These are phyloP conservation scores for Pseudorhombus dupliciocellatus DNA, from an alignment of 2,113 vertebrate genomes.

Conservation along the genomic window DNA sequence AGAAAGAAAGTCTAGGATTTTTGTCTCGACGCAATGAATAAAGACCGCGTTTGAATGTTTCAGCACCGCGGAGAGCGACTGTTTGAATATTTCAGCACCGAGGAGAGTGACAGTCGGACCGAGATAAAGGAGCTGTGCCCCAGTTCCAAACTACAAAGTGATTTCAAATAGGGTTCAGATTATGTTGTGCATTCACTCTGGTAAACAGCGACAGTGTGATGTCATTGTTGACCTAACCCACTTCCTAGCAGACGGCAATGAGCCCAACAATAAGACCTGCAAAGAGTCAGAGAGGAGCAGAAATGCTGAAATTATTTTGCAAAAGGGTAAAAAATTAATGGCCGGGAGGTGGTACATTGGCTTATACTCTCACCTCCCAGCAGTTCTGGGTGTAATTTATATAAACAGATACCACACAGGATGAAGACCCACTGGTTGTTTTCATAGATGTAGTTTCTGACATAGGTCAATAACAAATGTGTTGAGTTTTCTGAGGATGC, in stretches of 20 bases:
- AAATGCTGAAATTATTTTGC: too few species aligned
- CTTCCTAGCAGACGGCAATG: not conserved
- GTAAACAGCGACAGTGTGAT: constrained; percentile 11
- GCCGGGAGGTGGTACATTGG: not conserved
- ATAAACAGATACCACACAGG: too few species aligned
- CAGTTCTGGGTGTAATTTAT: not conserved
- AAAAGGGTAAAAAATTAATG: not conserved
- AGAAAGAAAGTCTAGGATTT: constrained; percentile 6
- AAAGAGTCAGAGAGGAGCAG: not conserved
- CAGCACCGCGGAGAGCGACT: constrained; percentile 13
- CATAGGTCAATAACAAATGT: too few species aligned
- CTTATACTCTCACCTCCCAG: not conserved
- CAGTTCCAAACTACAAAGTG: constrained; percentile 35
- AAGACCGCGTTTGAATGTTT: constrained; percentile 45
- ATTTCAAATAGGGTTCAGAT: constrained; percentile 23
- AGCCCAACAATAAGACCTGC: not conserved
- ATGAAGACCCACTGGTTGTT: too few species aligned
- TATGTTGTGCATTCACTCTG: not conserved
- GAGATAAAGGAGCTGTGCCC: constrained; percentile 24
- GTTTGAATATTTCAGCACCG: constrained; percentile 54
- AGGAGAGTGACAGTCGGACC: not conserved
- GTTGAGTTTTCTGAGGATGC: too few species aligned
- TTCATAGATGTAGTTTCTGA: too few species aligned
- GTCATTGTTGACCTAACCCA: constrained; percentile 22
- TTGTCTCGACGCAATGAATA: not conserved